Percentiles rank a stretch among this genome's conserved stretches.
Evolutionary conservation across 2,113 vertebrate genomes (phyloP).

Genomic region (Tyto alba): DNA sequence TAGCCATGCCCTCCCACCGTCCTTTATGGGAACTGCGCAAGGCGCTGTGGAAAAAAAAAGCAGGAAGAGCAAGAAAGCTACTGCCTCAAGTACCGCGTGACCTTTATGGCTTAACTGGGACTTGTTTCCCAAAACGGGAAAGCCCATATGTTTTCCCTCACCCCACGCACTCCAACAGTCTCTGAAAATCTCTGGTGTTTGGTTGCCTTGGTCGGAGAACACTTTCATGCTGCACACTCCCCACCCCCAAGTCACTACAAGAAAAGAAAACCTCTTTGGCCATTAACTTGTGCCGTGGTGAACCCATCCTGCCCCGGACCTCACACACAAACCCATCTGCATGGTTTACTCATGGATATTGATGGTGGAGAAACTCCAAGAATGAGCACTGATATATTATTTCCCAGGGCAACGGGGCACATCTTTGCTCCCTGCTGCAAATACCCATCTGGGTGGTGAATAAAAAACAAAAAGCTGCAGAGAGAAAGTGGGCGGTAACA

Average conservation of each 20-base stretch:
- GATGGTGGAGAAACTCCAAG: not conserved
- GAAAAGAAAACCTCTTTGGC: not conserved
- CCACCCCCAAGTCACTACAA: not conserved
- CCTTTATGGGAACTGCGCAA: too few relatives aligned
- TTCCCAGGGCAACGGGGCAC: not conserved
- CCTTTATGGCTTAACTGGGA: too few relatives aligned
- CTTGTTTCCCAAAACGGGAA: not conserved
- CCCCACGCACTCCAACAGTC: not conserved
- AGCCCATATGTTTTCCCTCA: not conserved
- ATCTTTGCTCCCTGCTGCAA: not conserved
- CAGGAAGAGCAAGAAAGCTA: not conserved
- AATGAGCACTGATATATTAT: fast-evolving
- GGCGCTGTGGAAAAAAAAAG: too few relatives aligned
- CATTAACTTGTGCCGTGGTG: too few relatives aligned
- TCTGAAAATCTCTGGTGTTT: not conserved
- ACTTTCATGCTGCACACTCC: too few relatives aligned
- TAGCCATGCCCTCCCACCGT: fast-evolving
- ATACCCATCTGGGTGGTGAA: fast-evolving
- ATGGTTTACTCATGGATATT: not conserved
- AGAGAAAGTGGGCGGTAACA: not conserved
- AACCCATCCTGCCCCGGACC: fast-evolving
- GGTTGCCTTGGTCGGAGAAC: not conserved
- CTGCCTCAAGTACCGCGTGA: not conserved
- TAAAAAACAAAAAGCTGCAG: too few relatives aligned
- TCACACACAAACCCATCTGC: too few relatives aligned